Percentiles rank a stretch among this genome's conserved stretches.
Evolutionary conservation across 2,113 vertebrate species (phyloP).

Genomic region (Phodopus roborovskii): DNA sequence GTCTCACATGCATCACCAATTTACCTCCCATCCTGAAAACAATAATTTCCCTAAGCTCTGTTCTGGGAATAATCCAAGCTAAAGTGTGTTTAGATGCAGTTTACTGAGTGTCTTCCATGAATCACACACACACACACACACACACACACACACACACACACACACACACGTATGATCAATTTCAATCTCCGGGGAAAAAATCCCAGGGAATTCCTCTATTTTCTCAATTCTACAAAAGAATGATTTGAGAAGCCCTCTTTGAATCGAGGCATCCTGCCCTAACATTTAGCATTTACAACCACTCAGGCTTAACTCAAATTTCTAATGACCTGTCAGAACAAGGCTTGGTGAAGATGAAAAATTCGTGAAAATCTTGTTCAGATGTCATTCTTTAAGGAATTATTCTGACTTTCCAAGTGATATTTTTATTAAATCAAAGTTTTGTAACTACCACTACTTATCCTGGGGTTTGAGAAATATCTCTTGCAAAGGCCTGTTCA

Average conservation of each 20-base stretch:
- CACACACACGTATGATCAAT: neutral
- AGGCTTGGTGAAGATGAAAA: neutral
- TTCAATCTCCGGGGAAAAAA: neutral
- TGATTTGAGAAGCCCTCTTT: neutral
- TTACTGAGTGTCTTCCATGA: neutral
- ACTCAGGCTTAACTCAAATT: neutral
- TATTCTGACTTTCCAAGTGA: neutral
- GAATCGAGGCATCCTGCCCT: neutral
- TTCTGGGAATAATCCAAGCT: neutral
- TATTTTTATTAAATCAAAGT: neutral
- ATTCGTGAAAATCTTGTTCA: neutral
- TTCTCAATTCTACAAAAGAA: neutral
- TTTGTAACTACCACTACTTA: neutral
- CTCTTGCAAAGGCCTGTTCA: neutral
- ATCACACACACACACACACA: too few relatives aligned
- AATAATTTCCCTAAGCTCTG: neutral
- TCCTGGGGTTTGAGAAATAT: neutral
- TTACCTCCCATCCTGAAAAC: neutral
- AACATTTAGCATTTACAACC: neutral
- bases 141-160: too few relatives aligned
- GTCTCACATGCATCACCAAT: neutral
- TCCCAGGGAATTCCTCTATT: neutral
- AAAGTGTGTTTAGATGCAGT: neutral
- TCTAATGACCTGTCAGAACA: neutral
- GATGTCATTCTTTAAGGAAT: neutral